Conservation (phyloP, 2,888 invertebrate genomes). For the Microctonus hyperodae region DNA sequence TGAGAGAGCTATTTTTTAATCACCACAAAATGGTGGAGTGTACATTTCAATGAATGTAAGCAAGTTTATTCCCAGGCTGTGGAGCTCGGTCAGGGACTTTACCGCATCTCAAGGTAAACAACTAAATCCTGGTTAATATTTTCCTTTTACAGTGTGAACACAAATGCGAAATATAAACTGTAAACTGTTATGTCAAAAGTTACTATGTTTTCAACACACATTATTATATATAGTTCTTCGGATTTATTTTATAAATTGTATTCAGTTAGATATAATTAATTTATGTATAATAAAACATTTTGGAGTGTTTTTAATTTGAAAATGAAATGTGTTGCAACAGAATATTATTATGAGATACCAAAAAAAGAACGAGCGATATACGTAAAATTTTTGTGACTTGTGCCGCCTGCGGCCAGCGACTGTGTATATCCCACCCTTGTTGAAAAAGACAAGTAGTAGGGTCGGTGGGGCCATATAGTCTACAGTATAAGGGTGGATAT, state of each 20-base stretch:
- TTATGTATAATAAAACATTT: no score
- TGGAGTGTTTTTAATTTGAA: no score
- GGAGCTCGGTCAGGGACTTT: conserved; percentile 7
- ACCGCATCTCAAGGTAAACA: conserved; percentile 8
- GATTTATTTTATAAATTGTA: no score
- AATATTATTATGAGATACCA: not conserved
- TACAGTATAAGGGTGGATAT: not conserved
- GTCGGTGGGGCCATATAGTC: conserved; percentile 10
- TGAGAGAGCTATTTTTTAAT: conserved; percentile 13
- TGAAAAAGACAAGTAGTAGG: not conserved
- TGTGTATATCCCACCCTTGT: conserved; percentile 28
- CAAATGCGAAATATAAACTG: not conserved
- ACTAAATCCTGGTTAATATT: not conserved
- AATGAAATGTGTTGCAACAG: not conserved
- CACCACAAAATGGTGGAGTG: conserved; percentile 30
- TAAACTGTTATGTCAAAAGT: not conserved
- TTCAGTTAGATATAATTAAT: no score
- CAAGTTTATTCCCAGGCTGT: conserved; percentile 22
- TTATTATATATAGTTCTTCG: no score
- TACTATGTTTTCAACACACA: no score
- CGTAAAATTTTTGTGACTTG: not conserved
- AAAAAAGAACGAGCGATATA: not conserved
- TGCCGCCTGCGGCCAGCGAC: not conserved
- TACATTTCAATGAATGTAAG: conserved; percentile 5
- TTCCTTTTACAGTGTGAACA: not conserved